Base-by-base conservation (phyloP, 2,888 invertebrate species). In the Ramazzottius varieornatus region DNA sequence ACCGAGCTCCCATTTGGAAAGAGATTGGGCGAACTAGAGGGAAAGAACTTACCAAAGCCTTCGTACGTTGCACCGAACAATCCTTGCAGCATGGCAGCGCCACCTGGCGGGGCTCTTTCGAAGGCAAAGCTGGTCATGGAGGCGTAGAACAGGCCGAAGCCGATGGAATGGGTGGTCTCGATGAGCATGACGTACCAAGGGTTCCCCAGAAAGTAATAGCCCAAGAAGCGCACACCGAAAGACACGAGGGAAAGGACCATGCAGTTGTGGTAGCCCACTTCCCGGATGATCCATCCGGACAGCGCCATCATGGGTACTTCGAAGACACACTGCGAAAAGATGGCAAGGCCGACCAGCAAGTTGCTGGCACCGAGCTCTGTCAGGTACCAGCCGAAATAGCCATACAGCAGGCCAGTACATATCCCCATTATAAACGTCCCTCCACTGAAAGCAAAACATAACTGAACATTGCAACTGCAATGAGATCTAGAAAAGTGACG, bases 41-140 rank as follows among this genome's bases (percentile, higher is more conserved):
- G n/a, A n/a, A n/a, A n/a, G n/a, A n/a, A 33, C 64, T 64, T 64
- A 64, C 64, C 64, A 32, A 64, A 24, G 13, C 33, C 64, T 13
- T 64, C 64, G n/a, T 32, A 64, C 8, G 33, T 32, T 16, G 33
- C 64, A 8, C 32, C 64, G 33, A 64, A 32, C 32, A 64, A 8
- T 32, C 32, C 64, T 32, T 64, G 64, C 64, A 64, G 13, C 24
- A 33, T 64, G 34, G 64, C 64, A 4, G 64, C 64, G 13, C 33
- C 33, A n/a, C 64, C 64, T 33, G 32, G 13, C 32, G 64, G 64
- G 4, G 64, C 29, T 16, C 13, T 32, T 24, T 13, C 13, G 33
- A 33, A 33, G n/a, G 32, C 24, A 64, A 32, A 64, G 4, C 33
- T 32, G 24, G 33, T 33, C 32, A 33, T 33, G 33, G 16, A 33